A percentile compares a stretch with the other conserved stretches of the same genome.
These are phyloP conservation scores for Danio kyathit DNA, from an alignment of 2,797 vertebrate genomes.

Conservation along the genomic window DNA sequence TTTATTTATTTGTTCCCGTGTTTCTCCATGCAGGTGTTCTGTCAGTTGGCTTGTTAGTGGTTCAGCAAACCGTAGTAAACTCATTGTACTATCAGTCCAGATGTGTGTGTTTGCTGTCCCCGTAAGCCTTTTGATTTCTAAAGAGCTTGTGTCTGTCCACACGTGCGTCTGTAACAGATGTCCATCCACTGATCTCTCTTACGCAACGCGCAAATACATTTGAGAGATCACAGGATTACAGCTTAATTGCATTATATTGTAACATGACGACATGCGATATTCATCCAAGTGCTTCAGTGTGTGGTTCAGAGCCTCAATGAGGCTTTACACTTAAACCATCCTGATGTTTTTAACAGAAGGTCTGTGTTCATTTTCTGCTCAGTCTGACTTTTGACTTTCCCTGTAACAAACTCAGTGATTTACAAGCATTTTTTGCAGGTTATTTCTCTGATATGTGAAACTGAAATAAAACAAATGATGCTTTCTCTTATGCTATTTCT, in stretches of 20 bases:
- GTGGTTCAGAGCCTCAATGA: too few species aligned
- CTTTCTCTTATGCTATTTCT: too few species aligned
- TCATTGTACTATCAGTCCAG: conserved; percentile 5
- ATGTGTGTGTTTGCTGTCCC: background rate
- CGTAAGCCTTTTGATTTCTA: conserved; percentile 31
- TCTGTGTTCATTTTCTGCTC: too few species aligned
- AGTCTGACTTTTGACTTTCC: too few species aligned
- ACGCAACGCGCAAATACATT: conserved; percentile 65
- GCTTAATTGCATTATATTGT: conserved; percentile 58
- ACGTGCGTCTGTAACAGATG: conserved; percentile 57
- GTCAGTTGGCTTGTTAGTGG: background rate
- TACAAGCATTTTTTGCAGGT: too few species aligned
- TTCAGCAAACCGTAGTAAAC: background rate
- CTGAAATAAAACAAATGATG: too few species aligned
- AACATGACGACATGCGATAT: background rate
- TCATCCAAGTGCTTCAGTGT: background rate
- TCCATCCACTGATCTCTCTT: conserved; percentile 63
- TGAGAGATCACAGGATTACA: conserved; percentile 70
- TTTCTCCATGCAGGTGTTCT: background rate
- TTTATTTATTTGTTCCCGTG: background rate
- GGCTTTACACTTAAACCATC: too few species aligned
- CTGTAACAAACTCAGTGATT: too few species aligned
- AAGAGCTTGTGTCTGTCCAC: conserved; percentile 22
- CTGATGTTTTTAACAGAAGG: too few species aligned
- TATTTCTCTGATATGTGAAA: too few species aligned